Evolutionary conservation across 2,888 invertebrate species (phyloP).

Genomic region (Cosmorhoe ocellata): DNA sequence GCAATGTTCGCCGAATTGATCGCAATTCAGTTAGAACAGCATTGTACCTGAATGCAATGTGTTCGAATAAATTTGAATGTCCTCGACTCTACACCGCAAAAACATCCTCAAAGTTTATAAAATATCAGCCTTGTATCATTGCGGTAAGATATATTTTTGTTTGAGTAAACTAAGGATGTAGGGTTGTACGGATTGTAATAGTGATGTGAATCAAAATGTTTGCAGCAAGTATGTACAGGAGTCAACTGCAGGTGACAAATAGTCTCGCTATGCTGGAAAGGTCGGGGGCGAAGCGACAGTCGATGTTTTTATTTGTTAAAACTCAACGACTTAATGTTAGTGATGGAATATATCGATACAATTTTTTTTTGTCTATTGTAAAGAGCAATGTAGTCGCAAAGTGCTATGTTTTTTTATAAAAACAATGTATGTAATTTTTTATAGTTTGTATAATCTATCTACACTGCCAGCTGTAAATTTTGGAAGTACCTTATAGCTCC

Average conservation of each 20-base stretch:
- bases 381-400: too few relatives aligned
- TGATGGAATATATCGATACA: slow-evolving; percentile 55
- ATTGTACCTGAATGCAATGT: slow-evolving; percentile 64
- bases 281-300: slow-evolving; percentile 68
- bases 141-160: slow-evolving; percentile 35
- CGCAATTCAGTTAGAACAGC: slow-evolving; percentile 71
- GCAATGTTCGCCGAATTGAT: slow-evolving; percentile 69
- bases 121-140: slow-evolving; percentile 31
- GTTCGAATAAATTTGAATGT: slow-evolving; percentile 62
- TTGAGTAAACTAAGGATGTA: slow-evolving; percentile 21
- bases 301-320: slow-evolving; percentile 75
- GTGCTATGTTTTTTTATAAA: too few relatives aligned
- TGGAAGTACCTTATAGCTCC: too few relatives aligned
- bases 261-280: slow-evolving; percentile 76
- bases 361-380: background rate
- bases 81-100: slow-evolving; percentile 27
- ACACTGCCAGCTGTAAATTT: too few relatives aligned
- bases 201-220: slow-evolving; percentile 77
- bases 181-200: slow-evolving; percentile 41
- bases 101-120: background rate
- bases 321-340: slow-evolving; percentile 77
- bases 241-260: slow-evolving; percentile 80
- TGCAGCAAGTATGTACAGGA: slow-evolving; percentile 73
- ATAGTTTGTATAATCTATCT: too few relatives aligned
- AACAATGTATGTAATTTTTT: too few relatives aligned